Percentiles rank a stretch among this genome's conserved stretches.
Conservation (phyloP, 2,113 vertebrate species). For the Raja brachyura region DNA sequence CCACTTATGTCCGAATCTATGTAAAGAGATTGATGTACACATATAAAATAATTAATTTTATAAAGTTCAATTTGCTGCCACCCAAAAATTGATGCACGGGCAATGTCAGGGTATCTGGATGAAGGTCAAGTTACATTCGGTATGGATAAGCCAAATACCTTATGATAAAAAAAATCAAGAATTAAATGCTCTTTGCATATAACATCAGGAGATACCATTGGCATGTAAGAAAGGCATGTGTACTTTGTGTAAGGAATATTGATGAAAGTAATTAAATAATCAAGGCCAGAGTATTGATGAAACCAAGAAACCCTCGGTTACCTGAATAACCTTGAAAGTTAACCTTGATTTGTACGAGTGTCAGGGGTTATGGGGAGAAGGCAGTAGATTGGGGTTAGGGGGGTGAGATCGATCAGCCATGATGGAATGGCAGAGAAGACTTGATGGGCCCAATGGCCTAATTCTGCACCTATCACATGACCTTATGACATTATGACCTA, state of each 20-base stretch:
- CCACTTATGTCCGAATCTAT: neutral
- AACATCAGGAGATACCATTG: neutral
- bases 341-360: no score
- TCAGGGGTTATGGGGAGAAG: no score
- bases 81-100: neutral
- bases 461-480: no score
- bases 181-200: neutral
- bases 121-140: neutral
- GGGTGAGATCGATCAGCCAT: no score
- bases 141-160: neutral
- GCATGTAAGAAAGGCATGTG: neutral
- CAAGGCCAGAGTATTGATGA: neutral
- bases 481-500: no score
- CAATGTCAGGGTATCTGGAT: neutral
- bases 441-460: no score
- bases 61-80: neutral
- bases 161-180: neutral
- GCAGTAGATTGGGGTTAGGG: no score
- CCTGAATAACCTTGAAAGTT: neutral
- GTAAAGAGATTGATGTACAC: neutral
- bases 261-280: slow-evolving; percentile 1
- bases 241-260: neutral
- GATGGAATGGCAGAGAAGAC: no score
- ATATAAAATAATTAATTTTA: neutral
- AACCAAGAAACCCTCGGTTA: neutral